Evolutionary conservation across 2,113 vertebrate species (phyloP).

Genomic region (Forbesichthys agassizii): DNA sequence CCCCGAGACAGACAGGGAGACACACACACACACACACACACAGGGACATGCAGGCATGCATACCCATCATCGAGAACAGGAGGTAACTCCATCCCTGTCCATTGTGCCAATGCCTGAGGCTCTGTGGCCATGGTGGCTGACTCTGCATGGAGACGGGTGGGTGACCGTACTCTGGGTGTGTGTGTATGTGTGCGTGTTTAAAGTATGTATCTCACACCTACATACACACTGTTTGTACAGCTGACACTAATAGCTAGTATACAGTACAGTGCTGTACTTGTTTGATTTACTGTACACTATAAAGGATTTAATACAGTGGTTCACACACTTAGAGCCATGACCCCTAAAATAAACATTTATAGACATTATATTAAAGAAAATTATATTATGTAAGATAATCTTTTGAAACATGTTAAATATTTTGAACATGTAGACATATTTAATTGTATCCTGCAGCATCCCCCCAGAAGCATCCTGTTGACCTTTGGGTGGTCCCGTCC

Average conservation of each 20-base stretch:
- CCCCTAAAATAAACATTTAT: too few relatives aligned
- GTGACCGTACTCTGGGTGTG: constrained; percentile 70
- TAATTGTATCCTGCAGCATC: too few relatives aligned
- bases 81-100: constrained; percentile 80
- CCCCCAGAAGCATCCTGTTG: too few relatives aligned
- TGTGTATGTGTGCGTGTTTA: constrained; percentile 12
- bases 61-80: constrained; percentile 74
- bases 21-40: constrained; percentile 26
- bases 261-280: constrained; percentile 37
- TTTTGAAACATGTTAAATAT: too few relatives aligned
- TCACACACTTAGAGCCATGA: too few relatives aligned
- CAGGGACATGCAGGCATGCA: constrained; percentile 32
- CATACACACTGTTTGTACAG: constrained; percentile 66
- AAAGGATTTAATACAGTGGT: constrained; percentile 36
- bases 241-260: constrained; percentile 64
- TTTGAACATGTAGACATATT: too few relatives aligned
- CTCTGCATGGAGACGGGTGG: constrained; percentile 60
- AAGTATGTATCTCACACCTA: constrained; percentile 23
- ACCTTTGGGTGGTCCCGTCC: constrained; percentile 1
- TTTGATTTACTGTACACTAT: constrained; percentile 26
- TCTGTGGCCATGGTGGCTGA: constrained; percentile 69
- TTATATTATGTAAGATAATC: too few relatives aligned
- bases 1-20: constrained; percentile 52
- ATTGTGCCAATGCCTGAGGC: constrained; percentile 74
- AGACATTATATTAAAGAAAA: too few relatives aligned